Conservation (phyloP, 2,888 invertebrate genomes). For the Heliconius charithonia region DNA sequence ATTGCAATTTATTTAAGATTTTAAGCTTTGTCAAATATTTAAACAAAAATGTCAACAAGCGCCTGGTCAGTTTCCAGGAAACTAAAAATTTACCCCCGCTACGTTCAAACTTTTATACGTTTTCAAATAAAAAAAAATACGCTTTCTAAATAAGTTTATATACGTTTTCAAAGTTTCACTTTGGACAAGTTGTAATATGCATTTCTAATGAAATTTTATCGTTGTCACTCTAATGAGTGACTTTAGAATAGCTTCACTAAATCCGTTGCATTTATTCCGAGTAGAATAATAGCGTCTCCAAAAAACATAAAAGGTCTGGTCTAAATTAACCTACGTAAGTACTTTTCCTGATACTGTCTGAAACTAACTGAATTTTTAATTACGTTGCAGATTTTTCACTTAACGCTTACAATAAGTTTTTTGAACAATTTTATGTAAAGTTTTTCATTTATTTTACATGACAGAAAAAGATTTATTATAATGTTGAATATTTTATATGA, state of each 20-base stretch:
- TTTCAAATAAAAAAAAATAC: too few relatives aligned
- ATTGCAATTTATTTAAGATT: background rate
- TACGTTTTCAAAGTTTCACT: background rate
- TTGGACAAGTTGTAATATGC: background rate
- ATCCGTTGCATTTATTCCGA: slow-evolving; percentile 34
- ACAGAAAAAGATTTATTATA: background rate
- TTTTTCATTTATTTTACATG: background rate
- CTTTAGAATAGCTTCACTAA: slow-evolving; percentile 28
- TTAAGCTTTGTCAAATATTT: background rate
- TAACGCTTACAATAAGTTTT: slow-evolving; percentile 67
- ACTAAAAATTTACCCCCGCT: too few relatives aligned
- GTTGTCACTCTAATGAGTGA: background rate
- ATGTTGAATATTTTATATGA: background rate
- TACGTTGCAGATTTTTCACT: slow-evolving; percentile 73
- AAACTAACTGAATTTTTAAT: slow-evolving; percentile 77
- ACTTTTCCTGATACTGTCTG: slow-evolving; percentile 63
- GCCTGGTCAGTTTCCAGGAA: too few relatives aligned
- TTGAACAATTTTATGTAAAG: slow-evolving; percentile 1
- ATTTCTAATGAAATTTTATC: background rate
- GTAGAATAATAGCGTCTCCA: slow-evolving; percentile 32
- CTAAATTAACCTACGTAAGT: slow-evolving; percentile 56
- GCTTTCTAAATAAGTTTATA: too few relatives aligned
- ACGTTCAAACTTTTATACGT: too few relatives aligned
- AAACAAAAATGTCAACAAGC: background rate
- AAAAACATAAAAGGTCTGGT: slow-evolving; percentile 34